phyloP scores from a whole-genome alignment of 2,888 invertebrate species.

The Caenorhabditis afra region DNA sequence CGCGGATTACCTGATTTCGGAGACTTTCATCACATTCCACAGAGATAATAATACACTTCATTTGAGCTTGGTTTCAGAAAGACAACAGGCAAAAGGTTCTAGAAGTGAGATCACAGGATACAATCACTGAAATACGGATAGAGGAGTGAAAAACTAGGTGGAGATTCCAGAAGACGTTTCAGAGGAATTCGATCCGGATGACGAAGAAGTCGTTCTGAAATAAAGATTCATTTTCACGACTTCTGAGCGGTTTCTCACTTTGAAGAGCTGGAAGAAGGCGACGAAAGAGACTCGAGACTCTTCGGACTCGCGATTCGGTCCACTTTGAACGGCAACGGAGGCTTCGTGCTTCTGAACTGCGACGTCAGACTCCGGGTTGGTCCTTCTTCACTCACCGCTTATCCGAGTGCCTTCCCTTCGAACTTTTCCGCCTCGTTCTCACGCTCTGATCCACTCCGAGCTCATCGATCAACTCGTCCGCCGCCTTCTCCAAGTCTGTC shows the following conservation, averaged over 20 bases:
- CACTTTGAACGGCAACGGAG: slow-evolving; percentile 27
- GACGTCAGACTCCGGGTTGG: no score
- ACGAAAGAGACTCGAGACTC: slow-evolving; percentile 44
- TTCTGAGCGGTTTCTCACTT: slow-evolving; percentile 13
- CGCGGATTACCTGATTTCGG: slow-evolving; percentile 46
- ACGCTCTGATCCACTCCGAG: slow-evolving; percentile 22
- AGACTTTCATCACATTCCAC: slow-evolving; percentile 6
- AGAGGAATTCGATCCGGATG: slow-evolving; percentile 21
- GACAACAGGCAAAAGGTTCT: slow-evolving; percentile 15
- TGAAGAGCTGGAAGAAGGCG: slow-evolving; percentile 40
- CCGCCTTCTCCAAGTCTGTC: slow-evolving; percentile 53
- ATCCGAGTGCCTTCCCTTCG: slow-evolving; percentile 2
- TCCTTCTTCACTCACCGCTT: neutral
- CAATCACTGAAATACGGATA: slow-evolving; percentile 13
- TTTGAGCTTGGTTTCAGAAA: slow-evolving; percentile 25
- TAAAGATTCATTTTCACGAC: neutral
- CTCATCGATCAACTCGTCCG: slow-evolving; percentile 24
- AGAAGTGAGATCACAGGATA: slow-evolving; percentile 33
- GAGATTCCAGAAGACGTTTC: slow-evolving; percentile 7
- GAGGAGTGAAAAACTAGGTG: slow-evolving; percentile 1
- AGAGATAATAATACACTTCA: neutral
- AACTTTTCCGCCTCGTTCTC: slow-evolving; percentile 5
- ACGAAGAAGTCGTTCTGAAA: slow-evolving; percentile 36
- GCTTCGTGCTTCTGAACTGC: slow-evolving; percentile 22
- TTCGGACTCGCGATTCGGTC: slow-evolving; percentile 42